Percentiles rank a stretch among this genome's conserved stretches.
These are phyloP conservation scores for Nyctibius bracteatus DNA, from an alignment of 2,113 vertebrate species.

Conservation along the genomic window DNA sequence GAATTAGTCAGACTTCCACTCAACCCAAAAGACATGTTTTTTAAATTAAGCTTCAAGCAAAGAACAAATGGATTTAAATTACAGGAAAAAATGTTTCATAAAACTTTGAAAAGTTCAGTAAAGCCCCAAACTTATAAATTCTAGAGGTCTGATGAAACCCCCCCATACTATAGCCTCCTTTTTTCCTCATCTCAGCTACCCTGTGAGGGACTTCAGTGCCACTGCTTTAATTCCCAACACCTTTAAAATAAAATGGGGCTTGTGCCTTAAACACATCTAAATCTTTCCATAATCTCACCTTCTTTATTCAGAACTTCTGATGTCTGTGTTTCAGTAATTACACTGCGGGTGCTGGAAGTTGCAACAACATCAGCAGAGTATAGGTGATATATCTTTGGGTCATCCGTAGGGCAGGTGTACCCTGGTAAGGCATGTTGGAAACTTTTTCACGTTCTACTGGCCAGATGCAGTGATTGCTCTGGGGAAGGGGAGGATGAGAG, in stretches of 20 bases:
- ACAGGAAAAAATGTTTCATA: neutral
- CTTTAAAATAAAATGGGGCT: neutral
- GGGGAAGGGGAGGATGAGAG: constrained; percentile 60
- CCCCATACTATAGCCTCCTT: neutral
- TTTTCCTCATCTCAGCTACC: neutral
- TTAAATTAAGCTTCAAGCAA: constrained; percentile 18
- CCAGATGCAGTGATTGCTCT: constrained; percentile 56
- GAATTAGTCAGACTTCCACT: constrained; percentile 43
- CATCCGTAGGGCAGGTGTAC: constrained; percentile 55
- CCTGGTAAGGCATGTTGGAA: neutral
- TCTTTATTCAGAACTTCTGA: neutral
- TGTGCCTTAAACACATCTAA: neutral
- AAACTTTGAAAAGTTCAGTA: neutral
- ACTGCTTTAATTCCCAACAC: neutral
- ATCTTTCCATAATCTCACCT: neutral
- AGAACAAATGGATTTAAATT: neutral
- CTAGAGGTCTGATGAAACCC: neutral
- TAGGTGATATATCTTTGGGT: neutral
- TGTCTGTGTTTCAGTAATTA: neutral
- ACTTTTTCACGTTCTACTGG: neutral
- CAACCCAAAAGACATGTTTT: constrained; percentile 13
- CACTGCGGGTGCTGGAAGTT: neutral
- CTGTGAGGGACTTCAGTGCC: neutral
- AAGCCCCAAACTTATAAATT: neutral
- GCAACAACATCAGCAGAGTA: neutral